Percentiles rank a stretch among this genome's conserved stretches.
These are phyloP conservation scores for Empis stercorea DNA, from an alignment of 2,888 invertebrate species.

Conservation along the genomic window DNA sequence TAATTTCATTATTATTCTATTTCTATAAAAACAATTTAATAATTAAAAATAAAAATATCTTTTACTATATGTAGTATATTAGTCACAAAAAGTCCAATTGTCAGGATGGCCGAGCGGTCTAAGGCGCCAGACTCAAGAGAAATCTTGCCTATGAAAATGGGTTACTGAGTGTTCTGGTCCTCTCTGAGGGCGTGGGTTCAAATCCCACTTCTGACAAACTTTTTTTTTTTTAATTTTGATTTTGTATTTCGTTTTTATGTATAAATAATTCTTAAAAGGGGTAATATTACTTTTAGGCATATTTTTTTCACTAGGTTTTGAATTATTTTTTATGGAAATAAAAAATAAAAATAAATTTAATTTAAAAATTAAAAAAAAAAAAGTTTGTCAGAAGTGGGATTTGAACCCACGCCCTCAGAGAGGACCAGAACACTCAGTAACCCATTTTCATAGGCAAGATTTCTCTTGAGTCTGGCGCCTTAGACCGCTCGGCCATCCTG, in stretches of 20 bases:
- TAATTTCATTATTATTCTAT: too few species aligned
- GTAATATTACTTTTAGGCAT: too few species aligned
- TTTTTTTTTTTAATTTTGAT: neutral
- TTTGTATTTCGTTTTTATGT: too few species aligned
- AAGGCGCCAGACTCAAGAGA: slow-evolving; percentile 3
- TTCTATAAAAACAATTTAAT: too few species aligned
- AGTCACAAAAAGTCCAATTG: neutral
- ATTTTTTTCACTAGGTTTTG: too few species aligned
- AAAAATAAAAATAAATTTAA: too few species aligned
- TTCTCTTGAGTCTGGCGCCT: slow-evolving; percentile 3
- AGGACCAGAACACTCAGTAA: slow-evolving; percentile 2
- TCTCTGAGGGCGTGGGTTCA: slow-evolving; percentile 3
- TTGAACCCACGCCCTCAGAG: slow-evolving; percentile 3
- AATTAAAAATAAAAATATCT: too few species aligned
- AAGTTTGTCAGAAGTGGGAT: slow-evolving; percentile 2
- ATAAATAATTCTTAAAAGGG: too few species aligned
- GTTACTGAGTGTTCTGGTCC: slow-evolving; percentile 2
- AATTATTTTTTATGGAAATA: too few species aligned
- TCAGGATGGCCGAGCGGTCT: slow-evolving; percentile 3
- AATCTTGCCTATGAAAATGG: neutral
- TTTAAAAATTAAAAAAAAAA: neutral
- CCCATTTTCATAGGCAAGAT: neutral
- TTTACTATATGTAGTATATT: neutral
- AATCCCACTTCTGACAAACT: slow-evolving; percentile 1
- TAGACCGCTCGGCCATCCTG: slow-evolving; percentile 3